phyloP scores from a whole-genome alignment of 2,113 vertebrate genomes.

The Progne subis region DNA sequence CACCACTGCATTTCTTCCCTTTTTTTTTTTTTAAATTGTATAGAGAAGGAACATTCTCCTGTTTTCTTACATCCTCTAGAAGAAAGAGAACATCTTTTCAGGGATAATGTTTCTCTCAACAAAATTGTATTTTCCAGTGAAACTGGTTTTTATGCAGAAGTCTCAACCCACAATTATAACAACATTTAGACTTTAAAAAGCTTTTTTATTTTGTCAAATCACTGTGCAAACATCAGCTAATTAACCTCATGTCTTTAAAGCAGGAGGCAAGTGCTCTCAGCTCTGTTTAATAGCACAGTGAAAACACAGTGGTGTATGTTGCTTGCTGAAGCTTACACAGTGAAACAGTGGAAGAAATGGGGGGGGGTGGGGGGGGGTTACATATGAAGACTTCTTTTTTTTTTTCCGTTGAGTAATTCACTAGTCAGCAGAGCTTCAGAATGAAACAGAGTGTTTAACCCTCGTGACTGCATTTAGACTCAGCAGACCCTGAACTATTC shows the following conservation, averaged over 20 bases:
- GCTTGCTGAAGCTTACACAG: neutral
- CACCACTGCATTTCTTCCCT: neutral
- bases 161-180: neutral
- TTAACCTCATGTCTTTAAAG: neutral
- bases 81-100: neutral
- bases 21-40: neutral
- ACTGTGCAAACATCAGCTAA: neutral
- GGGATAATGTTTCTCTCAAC: neutral
- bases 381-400: neutral
- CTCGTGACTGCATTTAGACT: neutral
- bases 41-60: neutral
- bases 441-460: neutral
- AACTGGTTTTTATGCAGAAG: neutral
- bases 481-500: neutral
- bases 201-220: constrained; percentile 10
- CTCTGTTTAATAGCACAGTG: neutral
- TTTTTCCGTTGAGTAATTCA: neutral
- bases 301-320: neutral
- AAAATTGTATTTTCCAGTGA: neutral
- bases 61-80: neutral
- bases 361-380: neutral
- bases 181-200: neutral
- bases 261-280: neutral
- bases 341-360: neutral
- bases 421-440: neutral